phyloP scores from a whole-genome alignment of 64 coral and sea anemone species.

The Actinia equina region DNA sequence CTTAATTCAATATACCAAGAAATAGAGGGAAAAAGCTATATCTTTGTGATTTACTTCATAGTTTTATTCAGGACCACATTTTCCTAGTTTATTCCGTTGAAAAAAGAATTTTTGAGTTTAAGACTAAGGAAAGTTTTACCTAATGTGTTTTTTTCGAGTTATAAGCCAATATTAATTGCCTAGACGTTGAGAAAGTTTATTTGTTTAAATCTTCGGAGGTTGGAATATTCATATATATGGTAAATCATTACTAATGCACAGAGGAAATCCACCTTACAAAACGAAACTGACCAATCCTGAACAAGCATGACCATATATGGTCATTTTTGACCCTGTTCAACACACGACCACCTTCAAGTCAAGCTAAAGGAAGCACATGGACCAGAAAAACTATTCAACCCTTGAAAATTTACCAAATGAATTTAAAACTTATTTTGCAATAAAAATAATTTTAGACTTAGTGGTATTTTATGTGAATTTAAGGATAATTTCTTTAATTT shows the following conservation, averaged over 20 bases:
- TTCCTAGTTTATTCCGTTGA: not conserved
- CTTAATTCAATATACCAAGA: too few relatives aligned
- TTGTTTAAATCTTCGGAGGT: not conserved
- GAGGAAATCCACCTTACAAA: slow-evolving; percentile 17
- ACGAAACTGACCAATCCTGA: slow-evolving; percentile 19
- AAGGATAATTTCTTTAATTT: not conserved
- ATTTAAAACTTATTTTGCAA: not conserved
- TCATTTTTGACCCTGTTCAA: not conserved
- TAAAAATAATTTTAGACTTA: not conserved
- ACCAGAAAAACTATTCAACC: not conserved
- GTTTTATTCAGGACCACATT: too few relatives aligned
- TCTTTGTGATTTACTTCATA: not conserved
- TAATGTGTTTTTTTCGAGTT: not conserved
- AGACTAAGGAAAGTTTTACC: not conserved
- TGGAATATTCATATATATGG: not conserved
- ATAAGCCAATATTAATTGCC: not conserved
- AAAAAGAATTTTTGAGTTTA: not conserved
- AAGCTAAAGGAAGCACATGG: slow-evolving; percentile 11
- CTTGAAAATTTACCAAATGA: not conserved
- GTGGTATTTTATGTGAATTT: not conserved
- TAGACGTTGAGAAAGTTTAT: not conserved
- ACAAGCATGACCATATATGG: slow-evolving; percentile 25
- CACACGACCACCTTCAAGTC: slow-evolving; percentile 2
- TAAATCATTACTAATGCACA: slow-evolving; percentile 9
- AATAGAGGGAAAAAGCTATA: too few relatives aligned